These are phyloP conservation scores for Sorex araneus DNA, from an alignment of 2,113 vertebrate genomes.

Conservation along the genomic window DNA sequence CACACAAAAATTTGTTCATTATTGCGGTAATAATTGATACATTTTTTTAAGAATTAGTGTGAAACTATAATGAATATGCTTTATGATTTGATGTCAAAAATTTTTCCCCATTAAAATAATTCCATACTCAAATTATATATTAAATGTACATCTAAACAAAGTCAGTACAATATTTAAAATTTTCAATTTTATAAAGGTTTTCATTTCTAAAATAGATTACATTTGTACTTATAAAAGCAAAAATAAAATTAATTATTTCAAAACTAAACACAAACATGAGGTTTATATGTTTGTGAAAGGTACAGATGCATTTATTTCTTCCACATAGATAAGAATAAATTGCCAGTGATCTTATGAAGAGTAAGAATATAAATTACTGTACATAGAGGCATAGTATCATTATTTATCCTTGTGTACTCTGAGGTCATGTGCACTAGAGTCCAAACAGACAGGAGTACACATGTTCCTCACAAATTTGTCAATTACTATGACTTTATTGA, in stretches of 20 bases:
- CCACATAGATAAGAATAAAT: neutral
- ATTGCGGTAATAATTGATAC: neutral
- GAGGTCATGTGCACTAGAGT: neutral
- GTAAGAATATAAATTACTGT: constrained; percentile 38
- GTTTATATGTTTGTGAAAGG: neutral
- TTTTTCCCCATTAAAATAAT: constrained; percentile 7
- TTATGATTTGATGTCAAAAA: neutral
- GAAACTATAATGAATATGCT: neutral
- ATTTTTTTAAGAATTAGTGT: constrained; percentile 14
- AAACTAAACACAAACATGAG: constrained; percentile 39
- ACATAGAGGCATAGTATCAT: neutral
- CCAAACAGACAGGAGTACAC: constrained; percentile 10
- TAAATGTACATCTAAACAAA: constrained; percentile 27
- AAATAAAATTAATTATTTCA: constrained; percentile 2
- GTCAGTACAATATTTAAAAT: neutral
- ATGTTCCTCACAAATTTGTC: constrained; percentile 12
- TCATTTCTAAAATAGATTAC: neutral
- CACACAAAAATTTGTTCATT: neutral
- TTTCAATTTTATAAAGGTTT: neutral
- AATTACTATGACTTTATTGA: constrained; percentile 20
- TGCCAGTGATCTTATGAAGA: constrained; percentile 28
- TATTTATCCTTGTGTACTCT: neutral
- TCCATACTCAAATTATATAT: neutral
- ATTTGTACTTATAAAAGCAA: neutral
- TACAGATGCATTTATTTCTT: neutral